Base-by-base conservation (phyloP, 2,888 invertebrate genomes). In the Tenthredo scrophulariae region DNA sequence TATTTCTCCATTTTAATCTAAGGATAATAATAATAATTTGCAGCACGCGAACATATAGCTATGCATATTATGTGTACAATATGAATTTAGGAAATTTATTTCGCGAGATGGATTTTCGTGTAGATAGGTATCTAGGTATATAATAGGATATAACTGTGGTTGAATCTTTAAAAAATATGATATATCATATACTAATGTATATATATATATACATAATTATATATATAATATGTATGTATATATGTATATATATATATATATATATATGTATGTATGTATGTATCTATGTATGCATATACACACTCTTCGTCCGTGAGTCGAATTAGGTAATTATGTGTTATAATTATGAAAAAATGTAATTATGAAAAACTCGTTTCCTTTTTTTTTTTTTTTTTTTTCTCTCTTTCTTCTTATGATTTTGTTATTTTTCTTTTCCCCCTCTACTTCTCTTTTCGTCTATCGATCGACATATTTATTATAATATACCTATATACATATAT, bases 221-320 rank as follows among this genome's bases (percentile, higher is more conserved):
- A 65, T 15, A 43, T 37, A n/a, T 67, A n/a, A n/a, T n/a, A 89
- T 89, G 87, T 87, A 84, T 86, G 86, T 87, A 15, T 87, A 86
- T 87, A 87, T 83, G 90, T 89, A 88, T 88, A 89, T 88, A 88
- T 87, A 85, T 90, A 88, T 88, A 88, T 33, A 86, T 87, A 10
- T 88, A 89, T 89, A 90, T 62, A 65, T 15, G 26, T 37, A n/a
- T 67, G 10, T 82, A 65, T 46, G 22, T 37, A 67, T 50, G 22
- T 50, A 50, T 62, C 26, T 62, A 62, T 43, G 26, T 62, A 82
- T 33, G 13, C 9, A 43, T 18, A 33, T n/a, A 58, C 89, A 88
- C 88, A 87, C 88, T 90, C 89, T 90, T 88, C 87, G 86, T 88
- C 89, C 90, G 90, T 91, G 90, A 89, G 46, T 46, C 15, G 46